Evolutionary conservation across 2,797 vertebrate species (phyloP), one percentile per base, ranked within the genome.

Genomic region (Channallabes apus): DNA sequence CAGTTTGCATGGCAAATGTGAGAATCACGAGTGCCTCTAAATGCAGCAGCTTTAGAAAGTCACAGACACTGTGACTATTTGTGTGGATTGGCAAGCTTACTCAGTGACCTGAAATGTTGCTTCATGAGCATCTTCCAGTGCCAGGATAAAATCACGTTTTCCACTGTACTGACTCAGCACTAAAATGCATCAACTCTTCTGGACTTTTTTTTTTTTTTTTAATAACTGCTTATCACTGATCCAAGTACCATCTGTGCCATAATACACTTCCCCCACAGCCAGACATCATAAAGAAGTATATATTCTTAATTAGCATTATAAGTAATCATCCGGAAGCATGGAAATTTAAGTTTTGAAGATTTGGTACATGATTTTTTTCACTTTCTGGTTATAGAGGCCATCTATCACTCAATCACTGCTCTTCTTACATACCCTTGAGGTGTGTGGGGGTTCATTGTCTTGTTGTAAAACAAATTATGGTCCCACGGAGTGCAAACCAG

Each of bases 21-120:
- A 65, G 87, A 90, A 92, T 92, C 92, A 89, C 86, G 91, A 86
- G 29, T 67, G 64, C 82, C 64, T 82, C 68, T 86, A 85, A 89
- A 90, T 88, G 80, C 86, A 86, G 90, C 85, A 61, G 87, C 86
- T 85, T 86, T 87, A 90, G 86, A 86, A 90, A 82, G 88, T 88
- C 86, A 84, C 79, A 84, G 82, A 78, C 80, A 61, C 82, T 85
- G 81, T 79, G 80, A 88, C 83, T 84, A 84, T 90, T 91, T 89
- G 83, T n/a, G 41, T 80, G 80, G 62, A 85, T 67, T 84, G 85
- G 82, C 82, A 83, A 86, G 82, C 86, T 87, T 90, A 85, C 88
- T 89, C 86, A 90, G 68, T 91, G 92, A 92, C 90, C 89, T 88
- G 85, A 88, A 91, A 90, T 84, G 81, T 82, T 77, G 64, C 79